phyloP scores from a whole-genome alignment of 2,888 invertebrate species.

The Meteorus cinctellus region DNA sequence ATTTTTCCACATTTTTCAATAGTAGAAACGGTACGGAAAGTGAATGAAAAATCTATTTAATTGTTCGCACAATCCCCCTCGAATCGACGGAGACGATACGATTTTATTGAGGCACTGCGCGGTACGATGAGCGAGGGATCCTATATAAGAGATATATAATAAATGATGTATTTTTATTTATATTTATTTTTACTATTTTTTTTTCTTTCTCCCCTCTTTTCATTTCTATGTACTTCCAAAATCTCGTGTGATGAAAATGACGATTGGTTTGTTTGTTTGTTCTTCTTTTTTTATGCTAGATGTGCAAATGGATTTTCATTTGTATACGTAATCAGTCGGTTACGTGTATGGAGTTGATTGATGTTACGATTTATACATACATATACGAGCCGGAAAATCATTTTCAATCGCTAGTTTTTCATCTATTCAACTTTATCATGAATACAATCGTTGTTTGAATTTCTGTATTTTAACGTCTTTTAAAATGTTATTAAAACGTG shows the following conservation, averaged over 20 bases:
- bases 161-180: conserved; percentile 22
- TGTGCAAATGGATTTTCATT: conserved; percentile 44
- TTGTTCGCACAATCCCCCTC: conserved; percentile 19
- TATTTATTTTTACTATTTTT: conserved; percentile 12
- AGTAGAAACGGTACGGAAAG: conserved; percentile 17
- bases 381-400: not conserved
- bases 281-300: conserved; percentile 16
- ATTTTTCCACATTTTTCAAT: not conserved
- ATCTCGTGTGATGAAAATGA: conserved; percentile 36
- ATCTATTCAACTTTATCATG: too few species aligned
- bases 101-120: conserved; percentile 40
- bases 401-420: not conserved
- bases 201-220: not conserved
- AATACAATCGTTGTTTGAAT: too few species aligned
- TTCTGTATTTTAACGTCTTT: too few species aligned
- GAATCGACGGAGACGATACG: conserved; percentile 28
- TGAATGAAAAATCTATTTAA: conserved; percentile 21
- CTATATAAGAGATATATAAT: conserved; percentile 10
- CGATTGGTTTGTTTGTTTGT: conserved; percentile 33
- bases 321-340: conserved; percentile 50
- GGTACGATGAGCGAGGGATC: conserved; percentile 36
- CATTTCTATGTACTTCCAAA: not conserved
- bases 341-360: not conserved
- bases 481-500: too few species aligned
- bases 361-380: conserved; percentile 2